Conservation (phyloP, 1,140 invertebrate species). For the Contarinia nasturtii region DNA sequence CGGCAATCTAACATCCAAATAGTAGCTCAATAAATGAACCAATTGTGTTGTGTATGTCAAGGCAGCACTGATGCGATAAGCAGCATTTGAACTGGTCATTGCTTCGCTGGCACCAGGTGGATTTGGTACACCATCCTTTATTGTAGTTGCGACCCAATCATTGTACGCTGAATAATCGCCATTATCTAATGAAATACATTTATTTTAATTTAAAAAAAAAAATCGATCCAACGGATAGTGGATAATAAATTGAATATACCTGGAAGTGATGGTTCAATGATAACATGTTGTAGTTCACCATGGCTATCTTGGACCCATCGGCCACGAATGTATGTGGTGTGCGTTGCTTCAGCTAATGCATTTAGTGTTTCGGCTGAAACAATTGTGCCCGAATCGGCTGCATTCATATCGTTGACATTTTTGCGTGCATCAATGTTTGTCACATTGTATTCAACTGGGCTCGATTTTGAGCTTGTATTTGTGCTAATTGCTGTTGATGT, state of each 20-base stretch:
- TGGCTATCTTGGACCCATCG: slow-evolving; percentile 54
- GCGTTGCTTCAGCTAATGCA: slow-evolving; percentile 54
- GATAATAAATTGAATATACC: slow-evolving; percentile 23
- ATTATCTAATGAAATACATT: slow-evolving; percentile 11
- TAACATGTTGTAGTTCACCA: slow-evolving; percentile 46
- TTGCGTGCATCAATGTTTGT: not conserved
- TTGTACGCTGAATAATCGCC: slow-evolving; percentile 61
- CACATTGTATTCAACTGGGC: slow-evolving; percentile 1
- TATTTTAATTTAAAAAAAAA: not conserved
- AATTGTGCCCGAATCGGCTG: slow-evolving; percentile 21
- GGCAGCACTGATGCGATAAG: slow-evolving; percentile 54
- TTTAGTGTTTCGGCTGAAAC: slow-evolving; percentile 35
- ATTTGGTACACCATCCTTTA: slow-evolving; percentile 39
- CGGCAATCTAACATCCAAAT: slow-evolving; percentile 53
- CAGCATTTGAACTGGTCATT: slow-evolving; percentile 34
- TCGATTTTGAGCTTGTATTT: not conserved
- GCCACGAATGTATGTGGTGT: slow-evolving; percentile 51
- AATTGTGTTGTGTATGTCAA: slow-evolving; percentile 65
- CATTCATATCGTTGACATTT: slow-evolving; percentile 8
- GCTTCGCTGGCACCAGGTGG: slow-evolving; percentile 20
- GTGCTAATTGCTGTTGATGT: slow-evolving; percentile 2
- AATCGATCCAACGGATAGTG: not conserved
- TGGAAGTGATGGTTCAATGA: slow-evolving; percentile 55
- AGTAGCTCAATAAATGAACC: slow-evolving; percentile 52
- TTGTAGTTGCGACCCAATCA: slow-evolving; percentile 47